Evolutionary conservation across 2,888 invertebrate species (phyloP).

Genomic region (Drosophila hawaiiensis): DNA sequence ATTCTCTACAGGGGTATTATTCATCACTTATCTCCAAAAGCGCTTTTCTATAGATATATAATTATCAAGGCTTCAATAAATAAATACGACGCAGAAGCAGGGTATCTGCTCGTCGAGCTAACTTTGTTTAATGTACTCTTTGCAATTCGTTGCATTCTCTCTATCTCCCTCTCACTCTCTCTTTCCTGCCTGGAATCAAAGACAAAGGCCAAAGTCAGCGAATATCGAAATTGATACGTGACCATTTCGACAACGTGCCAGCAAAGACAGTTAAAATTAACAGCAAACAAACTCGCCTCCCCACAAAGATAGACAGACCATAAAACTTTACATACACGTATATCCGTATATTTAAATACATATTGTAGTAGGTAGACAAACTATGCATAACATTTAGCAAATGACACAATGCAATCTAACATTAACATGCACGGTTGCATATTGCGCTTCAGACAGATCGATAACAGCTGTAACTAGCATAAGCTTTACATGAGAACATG

Average conservation of each 20-base stretch:
- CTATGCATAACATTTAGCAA: not conserved
- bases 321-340: slow-evolving; percentile 11
- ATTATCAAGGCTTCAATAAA: not conserved
- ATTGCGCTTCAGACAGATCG: not conserved
- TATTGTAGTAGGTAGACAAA: not conserved
- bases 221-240: slow-evolving; percentile 52
- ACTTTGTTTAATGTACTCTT: not conserved
- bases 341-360: not conserved
- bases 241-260: slow-evolving; percentile 50
- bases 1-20: not conserved
- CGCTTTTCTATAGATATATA: not conserved
- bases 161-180: not conserved
- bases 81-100: not conserved
- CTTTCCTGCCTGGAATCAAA: not conserved
- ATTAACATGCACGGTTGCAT: not conserved
- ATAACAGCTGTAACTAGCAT: not conserved
- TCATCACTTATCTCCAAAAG: not conserved
- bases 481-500: not conserved
- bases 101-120: not conserved
- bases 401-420: not conserved
- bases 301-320: slow-evolving; percentile 13
- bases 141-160: not conserved
- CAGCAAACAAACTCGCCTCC: slow-evolving; percentile 5
- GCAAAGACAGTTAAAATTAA: slow-evolving; percentile 29
- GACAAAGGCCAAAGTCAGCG: slow-evolving; percentile 1